Conservation (phyloP, 2,888 invertebrate genomes). For the Pseudanteris insignis region DNA sequence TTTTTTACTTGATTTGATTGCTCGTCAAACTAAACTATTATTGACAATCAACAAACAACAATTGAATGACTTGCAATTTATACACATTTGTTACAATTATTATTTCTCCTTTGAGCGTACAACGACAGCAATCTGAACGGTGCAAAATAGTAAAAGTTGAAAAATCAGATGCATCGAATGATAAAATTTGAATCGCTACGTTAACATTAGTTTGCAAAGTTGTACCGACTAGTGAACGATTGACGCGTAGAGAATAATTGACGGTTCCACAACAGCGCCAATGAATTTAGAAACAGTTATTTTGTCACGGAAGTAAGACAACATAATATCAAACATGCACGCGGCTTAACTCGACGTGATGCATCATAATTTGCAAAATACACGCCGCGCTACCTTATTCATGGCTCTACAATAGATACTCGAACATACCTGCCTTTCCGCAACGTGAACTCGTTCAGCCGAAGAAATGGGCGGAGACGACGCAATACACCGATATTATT, state of each 20-base stretch:
- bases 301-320: conserved; percentile 18
- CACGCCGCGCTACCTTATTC: conserved; percentile 51
- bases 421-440: conserved; percentile 54
- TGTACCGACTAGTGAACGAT: background rate
- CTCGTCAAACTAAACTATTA: no score
- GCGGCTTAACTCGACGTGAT: conserved; percentile 42
- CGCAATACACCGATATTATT: conserved; percentile 54
- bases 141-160: no score
- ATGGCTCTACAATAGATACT: conserved; percentile 57
- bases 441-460: conserved; percentile 53
- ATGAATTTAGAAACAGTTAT: conserved; percentile 30
- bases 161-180: no score
- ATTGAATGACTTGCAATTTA: no score
- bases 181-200: no score
- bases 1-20: no score
- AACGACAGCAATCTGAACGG: no score
- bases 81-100: no score
- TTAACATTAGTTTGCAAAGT: no score
- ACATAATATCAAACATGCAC: conserved; percentile 2
- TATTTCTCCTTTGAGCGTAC: no score
- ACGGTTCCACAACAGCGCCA: conserved; percentile 12
- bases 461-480: conserved; percentile 56
- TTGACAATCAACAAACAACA: no score
- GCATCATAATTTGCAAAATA: conserved; percentile 59
- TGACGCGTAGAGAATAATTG: conserved; percentile 15